These are phyloP conservation scores for Nesidiocoris tenuis DNA, from an alignment of 2,888 invertebrate species.

Conservation along the genomic window DNA sequence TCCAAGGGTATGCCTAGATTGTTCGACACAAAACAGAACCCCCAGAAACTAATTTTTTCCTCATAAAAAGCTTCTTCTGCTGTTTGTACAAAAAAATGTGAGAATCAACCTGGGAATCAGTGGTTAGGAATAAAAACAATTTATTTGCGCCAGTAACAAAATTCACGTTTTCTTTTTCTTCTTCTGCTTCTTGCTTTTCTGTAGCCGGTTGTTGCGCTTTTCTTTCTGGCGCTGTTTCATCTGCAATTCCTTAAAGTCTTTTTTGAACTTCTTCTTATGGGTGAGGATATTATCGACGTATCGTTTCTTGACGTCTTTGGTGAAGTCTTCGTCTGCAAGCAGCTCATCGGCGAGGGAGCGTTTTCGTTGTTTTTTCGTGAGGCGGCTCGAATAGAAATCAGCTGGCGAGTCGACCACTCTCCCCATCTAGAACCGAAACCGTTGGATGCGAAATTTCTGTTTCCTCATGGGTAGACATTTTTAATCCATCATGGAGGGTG, in stretches of 20 bases:
- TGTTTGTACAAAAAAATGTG: no score
- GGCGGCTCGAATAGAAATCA: constrained; percentile 81
- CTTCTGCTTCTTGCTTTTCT: constrained; percentile 12
- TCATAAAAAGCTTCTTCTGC: no score
- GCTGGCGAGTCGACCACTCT: constrained; percentile 79
- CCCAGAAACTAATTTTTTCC: no score
- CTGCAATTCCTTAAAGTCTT: constrained; percentile 16
- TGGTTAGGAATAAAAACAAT: no score
- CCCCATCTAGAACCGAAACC: constrained; percentile 64
- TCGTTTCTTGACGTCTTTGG: constrained; percentile 76
- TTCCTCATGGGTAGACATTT: no score
- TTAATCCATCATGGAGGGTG: no score
- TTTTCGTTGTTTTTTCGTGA: constrained; percentile 84
- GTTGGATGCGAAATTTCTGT: no score
- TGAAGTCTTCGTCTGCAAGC: constrained; percentile 82
- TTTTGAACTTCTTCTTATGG: constrained; percentile 40
- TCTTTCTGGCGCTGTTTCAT: not conserved
- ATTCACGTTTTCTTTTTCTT: not conserved
- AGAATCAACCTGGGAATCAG: no score
- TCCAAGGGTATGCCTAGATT: no score
- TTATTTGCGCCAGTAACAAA: no score
- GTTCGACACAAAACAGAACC: no score
- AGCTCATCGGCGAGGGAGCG: constrained; percentile 90
- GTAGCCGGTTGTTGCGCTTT: not conserved
- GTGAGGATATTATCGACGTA: constrained; percentile 69